A percentile compares a stretch with the other conserved stretches of the same genome.
Conservation (phyloP, 2,797 vertebrate species). For the Esox masquinongy region DNA sequence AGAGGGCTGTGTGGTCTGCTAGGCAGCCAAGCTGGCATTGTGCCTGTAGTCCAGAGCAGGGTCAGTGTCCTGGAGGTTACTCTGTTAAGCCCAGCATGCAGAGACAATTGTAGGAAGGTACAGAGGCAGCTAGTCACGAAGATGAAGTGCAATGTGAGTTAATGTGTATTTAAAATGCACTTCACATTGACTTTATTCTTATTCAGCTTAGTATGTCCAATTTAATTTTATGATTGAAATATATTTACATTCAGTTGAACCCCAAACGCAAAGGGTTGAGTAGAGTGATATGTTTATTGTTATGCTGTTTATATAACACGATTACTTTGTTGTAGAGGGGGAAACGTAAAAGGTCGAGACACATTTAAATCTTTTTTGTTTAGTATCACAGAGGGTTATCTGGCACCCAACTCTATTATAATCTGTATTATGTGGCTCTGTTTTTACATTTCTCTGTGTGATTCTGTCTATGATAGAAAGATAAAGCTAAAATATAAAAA, state of each 20-base stretch:
- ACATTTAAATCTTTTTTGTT: background rate
- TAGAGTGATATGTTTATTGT: background rate
- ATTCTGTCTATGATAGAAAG: conserved; percentile 13
- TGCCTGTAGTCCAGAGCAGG: conserved; percentile 52
- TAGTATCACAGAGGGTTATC: background rate
- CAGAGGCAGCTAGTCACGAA: background rate
- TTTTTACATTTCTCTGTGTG: conserved; percentile 20
- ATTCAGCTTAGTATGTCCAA: background rate
- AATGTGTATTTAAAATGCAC: too few relatives aligned
- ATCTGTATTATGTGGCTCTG: conserved; percentile 35
- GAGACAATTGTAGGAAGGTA: conserved; percentile 32
- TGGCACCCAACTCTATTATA: conserved; percentile 4
- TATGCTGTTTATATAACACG: background rate
- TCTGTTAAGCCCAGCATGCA: conserved; percentile 37
- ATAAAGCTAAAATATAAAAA: conserved; percentile 11
- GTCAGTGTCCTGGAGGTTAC: conserved; percentile 48
- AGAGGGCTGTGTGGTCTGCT: background rate
- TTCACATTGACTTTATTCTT: too few relatives aligned
- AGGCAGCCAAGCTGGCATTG: conserved; percentile 51
- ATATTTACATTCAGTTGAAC: background rate
- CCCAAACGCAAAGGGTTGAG: background rate
- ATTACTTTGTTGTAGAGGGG: background rate
- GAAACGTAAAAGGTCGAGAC: background rate
- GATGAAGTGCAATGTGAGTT: background rate
- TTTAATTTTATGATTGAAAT: background rate